These are phyloP conservation scores for Phaethon lepturus DNA, from an alignment of 2,113 vertebrate species.

Conservation along the genomic window DNA sequence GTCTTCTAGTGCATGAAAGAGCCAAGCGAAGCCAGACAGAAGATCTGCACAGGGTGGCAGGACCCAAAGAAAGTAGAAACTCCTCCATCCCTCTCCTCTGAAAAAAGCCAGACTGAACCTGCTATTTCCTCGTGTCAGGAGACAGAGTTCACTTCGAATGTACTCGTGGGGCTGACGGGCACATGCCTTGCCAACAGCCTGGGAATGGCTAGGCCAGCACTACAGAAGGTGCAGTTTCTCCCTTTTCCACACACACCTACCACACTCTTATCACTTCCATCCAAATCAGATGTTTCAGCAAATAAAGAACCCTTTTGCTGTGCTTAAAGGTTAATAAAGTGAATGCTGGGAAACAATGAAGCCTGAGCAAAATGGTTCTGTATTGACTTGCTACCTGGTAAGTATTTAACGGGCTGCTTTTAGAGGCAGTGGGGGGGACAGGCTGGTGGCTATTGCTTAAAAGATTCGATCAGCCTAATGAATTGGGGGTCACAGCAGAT, in stretches of 20 bases:
- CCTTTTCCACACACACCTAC: background rate
- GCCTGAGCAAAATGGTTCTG: slow-evolving; percentile 53
- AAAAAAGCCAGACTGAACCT: background rate
- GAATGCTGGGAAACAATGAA: slow-evolving; percentile 23
- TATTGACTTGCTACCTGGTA: slow-evolving; percentile 2
- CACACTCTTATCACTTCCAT: background rate
- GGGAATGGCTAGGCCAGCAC: background rate
- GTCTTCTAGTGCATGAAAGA: background rate
- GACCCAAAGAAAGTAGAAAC: background rate
- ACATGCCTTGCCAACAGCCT: background rate
- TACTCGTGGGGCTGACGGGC: background rate
- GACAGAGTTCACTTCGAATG: background rate
- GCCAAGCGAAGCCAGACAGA: background rate
- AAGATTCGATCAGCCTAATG: slow-evolving; percentile 19
- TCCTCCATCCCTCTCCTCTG: background rate
- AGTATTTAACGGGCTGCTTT: slow-evolving; percentile 3
- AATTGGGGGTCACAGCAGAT: slow-evolving; percentile 20
- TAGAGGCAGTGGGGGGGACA: background rate
- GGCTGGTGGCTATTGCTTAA: slow-evolving; percentile 2
- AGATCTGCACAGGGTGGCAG: background rate
- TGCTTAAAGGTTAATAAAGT: slow-evolving; percentile 53
- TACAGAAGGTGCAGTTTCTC: background rate
- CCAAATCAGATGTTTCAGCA: background rate
- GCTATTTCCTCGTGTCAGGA: background rate
- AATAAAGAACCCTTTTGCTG: background rate